Evolutionary conservation across 2,888 invertebrate genomes (phyloP).

Genomic region (Synanthedon andrenaeformis): DNA sequence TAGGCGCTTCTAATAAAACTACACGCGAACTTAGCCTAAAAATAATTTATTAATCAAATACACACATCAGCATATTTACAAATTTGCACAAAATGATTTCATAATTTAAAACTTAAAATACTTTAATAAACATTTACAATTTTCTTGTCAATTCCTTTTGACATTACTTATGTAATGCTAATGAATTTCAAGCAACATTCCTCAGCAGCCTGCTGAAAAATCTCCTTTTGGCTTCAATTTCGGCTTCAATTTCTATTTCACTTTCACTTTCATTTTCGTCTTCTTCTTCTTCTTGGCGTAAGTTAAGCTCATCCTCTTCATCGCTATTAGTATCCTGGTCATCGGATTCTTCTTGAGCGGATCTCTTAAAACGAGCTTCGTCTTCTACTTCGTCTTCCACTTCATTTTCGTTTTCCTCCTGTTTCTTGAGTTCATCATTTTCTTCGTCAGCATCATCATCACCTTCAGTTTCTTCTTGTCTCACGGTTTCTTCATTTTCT

Average conservation of each 20-base stretch:
- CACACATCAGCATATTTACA: constrained; percentile 46
- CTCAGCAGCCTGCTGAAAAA: constrained; percentile 34
- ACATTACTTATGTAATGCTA: constrained; percentile 33
- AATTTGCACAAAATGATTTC: constrained; percentile 62
- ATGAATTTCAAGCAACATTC: constrained; percentile 28
- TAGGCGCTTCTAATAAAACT: no score
- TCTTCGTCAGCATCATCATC: constrained; percentile 7
- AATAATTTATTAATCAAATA: background rate
- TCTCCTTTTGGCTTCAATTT: constrained; percentile 4
- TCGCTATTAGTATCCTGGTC: constrained; percentile 5
- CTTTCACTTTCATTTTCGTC: constrained; percentile 2
- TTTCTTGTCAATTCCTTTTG: constrained; percentile 21
- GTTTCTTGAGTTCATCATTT: constrained; percentile 3
- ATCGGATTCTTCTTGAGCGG: constrained; percentile 6
- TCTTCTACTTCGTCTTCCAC: background rate
- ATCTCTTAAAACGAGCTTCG: constrained; percentile 6
- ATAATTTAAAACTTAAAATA: constrained; percentile 2
- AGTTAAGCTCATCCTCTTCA: background rate
- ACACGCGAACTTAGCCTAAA: background rate
- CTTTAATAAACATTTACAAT: background rate
- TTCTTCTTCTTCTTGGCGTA: constrained; percentile 4
- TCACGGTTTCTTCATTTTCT: constrained; percentile 6
- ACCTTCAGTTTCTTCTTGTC: constrained; percentile 8
- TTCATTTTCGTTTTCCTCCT: constrained; percentile 10
- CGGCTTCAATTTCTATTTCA: constrained; percentile 4